Conservation (phyloP, 1,140 invertebrate species). For the Drosophila lacteicornis region DNA sequence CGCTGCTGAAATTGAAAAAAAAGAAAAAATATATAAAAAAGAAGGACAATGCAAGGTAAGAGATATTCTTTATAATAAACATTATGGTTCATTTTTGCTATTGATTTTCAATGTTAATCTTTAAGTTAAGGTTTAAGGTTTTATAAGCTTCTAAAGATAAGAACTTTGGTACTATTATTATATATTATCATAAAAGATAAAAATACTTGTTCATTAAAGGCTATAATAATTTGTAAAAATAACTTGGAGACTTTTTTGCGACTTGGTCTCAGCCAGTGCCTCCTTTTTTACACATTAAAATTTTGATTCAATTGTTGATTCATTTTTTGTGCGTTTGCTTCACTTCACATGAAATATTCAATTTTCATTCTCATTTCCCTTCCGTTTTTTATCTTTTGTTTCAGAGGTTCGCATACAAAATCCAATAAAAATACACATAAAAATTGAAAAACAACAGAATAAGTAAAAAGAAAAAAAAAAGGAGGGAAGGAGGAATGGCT, state of each 20-base stretch:
- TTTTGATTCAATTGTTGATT: slow-evolving; percentile 15
- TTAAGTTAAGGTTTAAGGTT: too few relatives aligned
- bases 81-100: too few relatives aligned
- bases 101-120: too few relatives aligned
- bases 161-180: too few relatives aligned
- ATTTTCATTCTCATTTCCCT: slow-evolving; percentile 45
- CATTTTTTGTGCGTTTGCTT: slow-evolving; percentile 32
- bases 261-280: not conserved
- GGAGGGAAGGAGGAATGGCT: not conserved
- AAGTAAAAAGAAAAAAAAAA: slow-evolving; percentile 21
- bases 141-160: too few relatives aligned
- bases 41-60: too few relatives aligned
- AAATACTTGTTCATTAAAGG: not conserved
- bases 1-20: too few relatives aligned
- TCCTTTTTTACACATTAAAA: not conserved
- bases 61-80: too few relatives aligned
- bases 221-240: not conserved
- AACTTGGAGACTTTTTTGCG: not conserved
- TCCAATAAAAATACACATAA: slow-evolving; percentile 48
- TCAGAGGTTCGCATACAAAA: slow-evolving; percentile 30
- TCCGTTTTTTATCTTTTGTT: slow-evolving; percentile 27
- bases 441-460: slow-evolving; percentile 29
- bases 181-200: too few relatives aligned
- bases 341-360: slow-evolving; percentile 60
- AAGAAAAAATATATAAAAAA: too few relatives aligned